Evolutionary conservation across 2,888 invertebrate genomes (phyloP), one percentile per base, ranked within the genome.

Genomic region (Cerceris rybyensis): DNA sequence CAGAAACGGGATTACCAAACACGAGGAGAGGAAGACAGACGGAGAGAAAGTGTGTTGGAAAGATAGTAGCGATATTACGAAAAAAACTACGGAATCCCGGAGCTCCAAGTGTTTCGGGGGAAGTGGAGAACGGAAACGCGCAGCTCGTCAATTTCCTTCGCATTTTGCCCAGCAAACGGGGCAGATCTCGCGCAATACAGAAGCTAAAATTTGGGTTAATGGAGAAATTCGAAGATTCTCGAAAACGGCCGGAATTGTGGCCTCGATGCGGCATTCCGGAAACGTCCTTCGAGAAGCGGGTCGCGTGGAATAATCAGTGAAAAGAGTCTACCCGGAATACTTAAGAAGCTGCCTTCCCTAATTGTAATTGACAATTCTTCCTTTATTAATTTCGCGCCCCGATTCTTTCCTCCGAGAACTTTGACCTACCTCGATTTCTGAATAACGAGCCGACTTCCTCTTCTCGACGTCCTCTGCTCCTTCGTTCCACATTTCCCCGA

Each of bases 361-460:
- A 57, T 61, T 73, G 49, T 65, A 59, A 57, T 68, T 60, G 67
- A 54, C 46, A 59, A 70, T 59, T 43, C 42, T 50, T 59, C 42
- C 50, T 54, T 54, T 11, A 2, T n/a, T 17, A n/a, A 11, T 6
- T 57, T 14, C 39, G 17, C 54, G 4, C 41, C 4, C 17, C 8
- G 17, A 55, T 28, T 61, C 49, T 50, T 50, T 14, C 50, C 4
- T 9, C 14, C 50, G 8, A 2, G 14, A 52, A 14, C 52, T 41
- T 42, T 58, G 43, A 73, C 28, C 58, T 58, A 57, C 13, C 0
- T 43, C 13, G 55, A 7, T 13, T 28, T 11, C n/a, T 63, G 74
- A 64, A 49, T 54, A 63, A 70, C 43, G 46, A 70, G 64, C 52
- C 50, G 28, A 28, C 28, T 28, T 4, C 28, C 28, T 28, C 28